These are phyloP conservation scores for Idaea aversata DNA, from an alignment of 2,888 invertebrate genomes.

Conservation along the genomic window DNA sequence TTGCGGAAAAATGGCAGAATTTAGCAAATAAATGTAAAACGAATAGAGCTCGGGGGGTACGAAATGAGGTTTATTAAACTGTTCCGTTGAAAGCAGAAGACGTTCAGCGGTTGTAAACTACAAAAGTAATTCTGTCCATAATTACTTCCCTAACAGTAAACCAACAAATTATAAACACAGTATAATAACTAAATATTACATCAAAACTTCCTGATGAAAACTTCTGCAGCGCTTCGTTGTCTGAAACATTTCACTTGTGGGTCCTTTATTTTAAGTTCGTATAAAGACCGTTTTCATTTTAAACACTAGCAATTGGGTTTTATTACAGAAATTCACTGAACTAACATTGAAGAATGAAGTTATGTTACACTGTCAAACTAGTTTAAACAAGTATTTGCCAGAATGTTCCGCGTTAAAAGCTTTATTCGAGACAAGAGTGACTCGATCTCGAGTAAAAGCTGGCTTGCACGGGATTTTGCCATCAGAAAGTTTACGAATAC, in stretches of 20 bases:
- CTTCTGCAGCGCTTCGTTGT: background rate
- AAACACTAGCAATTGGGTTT: background rate
- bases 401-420: background rate
- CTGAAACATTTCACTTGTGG: background rate
- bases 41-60: background rate
- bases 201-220: background rate
- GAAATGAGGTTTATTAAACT: background rate
- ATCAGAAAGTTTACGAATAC: conserved; percentile 41
- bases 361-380: background rate
- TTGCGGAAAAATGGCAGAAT: background rate
- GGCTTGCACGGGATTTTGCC: conserved; percentile 22
- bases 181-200: background rate
- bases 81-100: background rate
- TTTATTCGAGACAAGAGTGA: conserved; percentile 1
- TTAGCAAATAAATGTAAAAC: background rate
- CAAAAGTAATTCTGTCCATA: background rate
- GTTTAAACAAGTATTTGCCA: background rate
- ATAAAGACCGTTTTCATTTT: background rate
- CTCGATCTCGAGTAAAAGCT: background rate
- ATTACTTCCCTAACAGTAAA: background rate
- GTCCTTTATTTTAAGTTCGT: background rate
- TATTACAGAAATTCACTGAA: background rate
- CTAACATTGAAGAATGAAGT: background rate
- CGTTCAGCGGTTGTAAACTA: background rate
- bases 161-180: background rate